Conservation (phyloP, 2,113 vertebrate species). For the Ammodytes marinus region DNA sequence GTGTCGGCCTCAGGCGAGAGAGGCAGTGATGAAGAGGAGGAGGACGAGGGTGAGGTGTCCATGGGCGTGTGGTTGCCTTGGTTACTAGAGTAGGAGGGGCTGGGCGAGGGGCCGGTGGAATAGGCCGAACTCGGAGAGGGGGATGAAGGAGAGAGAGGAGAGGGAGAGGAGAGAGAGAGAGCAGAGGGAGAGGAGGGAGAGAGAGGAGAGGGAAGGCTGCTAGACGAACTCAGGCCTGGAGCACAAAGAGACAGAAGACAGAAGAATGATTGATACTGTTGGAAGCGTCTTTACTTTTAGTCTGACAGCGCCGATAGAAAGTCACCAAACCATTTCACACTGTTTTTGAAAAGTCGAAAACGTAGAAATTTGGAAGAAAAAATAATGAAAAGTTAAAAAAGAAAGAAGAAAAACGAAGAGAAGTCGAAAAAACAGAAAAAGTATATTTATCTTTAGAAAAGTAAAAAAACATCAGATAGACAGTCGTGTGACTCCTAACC, state of each 20-base stretch:
- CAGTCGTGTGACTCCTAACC: too few species aligned
- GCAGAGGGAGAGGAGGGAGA: conserved; percentile 79
- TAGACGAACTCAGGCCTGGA: conserved; percentile 86
- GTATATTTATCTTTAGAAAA: too few species aligned
- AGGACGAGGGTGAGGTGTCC: conserved; percentile 85
- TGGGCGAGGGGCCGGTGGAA: conserved; percentile 73
- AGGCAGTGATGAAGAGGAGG: conserved; percentile 70
- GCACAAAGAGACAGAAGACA: neutral
- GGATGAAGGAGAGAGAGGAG: conserved; percentile 85
- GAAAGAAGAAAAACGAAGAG: too few species aligned
- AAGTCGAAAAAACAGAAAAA: too few species aligned
- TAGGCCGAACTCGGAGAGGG: neutral
- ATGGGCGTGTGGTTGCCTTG: conserved; percentile 82
- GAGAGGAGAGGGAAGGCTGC: conserved; percentile 88
- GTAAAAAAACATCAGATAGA: too few species aligned
- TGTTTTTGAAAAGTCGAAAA: too few species aligned
- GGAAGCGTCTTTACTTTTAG: too few species aligned
- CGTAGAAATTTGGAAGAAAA: too few species aligned
- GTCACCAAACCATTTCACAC: too few species aligned
- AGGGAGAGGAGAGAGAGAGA: conserved; percentile 85
- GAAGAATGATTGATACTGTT: neutral
- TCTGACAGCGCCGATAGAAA: too few species aligned
- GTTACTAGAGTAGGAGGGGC: conserved; percentile 90
- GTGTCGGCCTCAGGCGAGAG: neutral
- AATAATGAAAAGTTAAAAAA: too few species aligned